Evolutionary conservation across 1,140 invertebrate species (phyloP).

Genomic region (Papilio xuthus): DNA sequence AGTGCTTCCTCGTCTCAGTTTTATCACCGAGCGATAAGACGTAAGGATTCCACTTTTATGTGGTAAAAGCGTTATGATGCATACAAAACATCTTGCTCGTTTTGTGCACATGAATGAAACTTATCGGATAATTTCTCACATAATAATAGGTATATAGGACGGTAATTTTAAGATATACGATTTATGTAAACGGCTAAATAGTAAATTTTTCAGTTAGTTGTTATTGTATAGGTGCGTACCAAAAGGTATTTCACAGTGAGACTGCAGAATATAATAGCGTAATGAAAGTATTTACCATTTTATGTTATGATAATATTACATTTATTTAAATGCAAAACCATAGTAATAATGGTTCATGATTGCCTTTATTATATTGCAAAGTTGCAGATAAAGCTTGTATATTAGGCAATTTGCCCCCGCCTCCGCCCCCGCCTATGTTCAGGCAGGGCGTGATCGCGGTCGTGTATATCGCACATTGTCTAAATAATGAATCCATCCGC

Average conservation of each 20-base stretch:
- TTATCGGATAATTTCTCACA: constrained; percentile 1
- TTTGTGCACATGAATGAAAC: constrained; percentile 17
- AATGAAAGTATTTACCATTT: background rate
- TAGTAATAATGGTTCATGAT: constrained; percentile 10
- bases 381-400: constrained; percentile 11
- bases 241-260: background rate
- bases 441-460: constrained; percentile 41
- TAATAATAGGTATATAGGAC: background rate
- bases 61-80: constrained; percentile 14
- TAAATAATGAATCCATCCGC: constrained; percentile 77
- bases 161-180: background rate
- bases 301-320: background rate
- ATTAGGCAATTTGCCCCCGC: constrained; percentile 8
- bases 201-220: background rate
- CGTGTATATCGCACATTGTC: constrained; percentile 60
- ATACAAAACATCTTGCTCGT: constrained; percentile 13
- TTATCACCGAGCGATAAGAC: constrained; percentile 13
- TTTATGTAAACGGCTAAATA: background rate
- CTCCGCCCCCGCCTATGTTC: constrained; percentile 8
- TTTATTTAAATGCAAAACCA: constrained; percentile 2
- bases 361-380: constrained; percentile 10
- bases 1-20: background rate
- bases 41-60: constrained; percentile 10
- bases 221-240: background rate
- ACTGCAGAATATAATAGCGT: background rate